A percentile compares a stretch with the other conserved stretches of the same genome.
phyloP scores from a whole-genome alignment of 2,888 invertebrate genomes.

The Allolobophora icterica region DNA sequence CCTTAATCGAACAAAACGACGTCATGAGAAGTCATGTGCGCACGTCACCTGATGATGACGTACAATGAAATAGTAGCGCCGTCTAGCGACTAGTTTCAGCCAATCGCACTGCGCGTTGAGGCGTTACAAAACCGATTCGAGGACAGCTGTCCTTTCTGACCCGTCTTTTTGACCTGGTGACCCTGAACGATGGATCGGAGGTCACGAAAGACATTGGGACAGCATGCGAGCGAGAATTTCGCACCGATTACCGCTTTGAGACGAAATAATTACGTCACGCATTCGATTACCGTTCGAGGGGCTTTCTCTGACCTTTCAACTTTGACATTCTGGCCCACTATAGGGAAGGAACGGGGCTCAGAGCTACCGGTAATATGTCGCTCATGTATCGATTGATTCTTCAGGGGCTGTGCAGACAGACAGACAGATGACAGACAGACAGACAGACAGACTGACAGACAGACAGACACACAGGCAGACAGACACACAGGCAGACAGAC shows the following conservation, averaged over 20 bases:
- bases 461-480: no score
- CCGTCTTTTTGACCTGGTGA: neutral
- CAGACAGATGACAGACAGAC: no score
- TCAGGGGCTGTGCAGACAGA: no score
- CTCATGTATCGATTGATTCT: neutral
- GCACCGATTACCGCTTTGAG: neutral
- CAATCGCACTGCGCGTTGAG: neutral
- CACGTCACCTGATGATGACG: neutral
- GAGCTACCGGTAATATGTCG: neutral
- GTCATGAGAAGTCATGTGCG: neutral
- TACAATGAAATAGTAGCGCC: neutral
- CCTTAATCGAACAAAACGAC: no score
- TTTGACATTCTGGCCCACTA: neutral
- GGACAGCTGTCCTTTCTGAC: neutral
- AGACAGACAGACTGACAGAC: no score
- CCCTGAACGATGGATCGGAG: neutral
- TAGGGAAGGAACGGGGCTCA: neutral
- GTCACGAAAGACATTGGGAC: slow-evolving; percentile 17
- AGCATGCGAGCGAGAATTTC: neutral
- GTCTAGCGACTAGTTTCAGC: neutral
- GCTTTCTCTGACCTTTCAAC: neutral
- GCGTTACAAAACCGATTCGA: neutral
- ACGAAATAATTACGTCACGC: slow-evolving; percentile 11
- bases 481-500: no score
- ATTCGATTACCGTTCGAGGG: slow-evolving; percentile 2